Evolutionary conservation across 2,888 invertebrate species (phyloP).

Genomic region (Melinaea menophilus): DNA sequence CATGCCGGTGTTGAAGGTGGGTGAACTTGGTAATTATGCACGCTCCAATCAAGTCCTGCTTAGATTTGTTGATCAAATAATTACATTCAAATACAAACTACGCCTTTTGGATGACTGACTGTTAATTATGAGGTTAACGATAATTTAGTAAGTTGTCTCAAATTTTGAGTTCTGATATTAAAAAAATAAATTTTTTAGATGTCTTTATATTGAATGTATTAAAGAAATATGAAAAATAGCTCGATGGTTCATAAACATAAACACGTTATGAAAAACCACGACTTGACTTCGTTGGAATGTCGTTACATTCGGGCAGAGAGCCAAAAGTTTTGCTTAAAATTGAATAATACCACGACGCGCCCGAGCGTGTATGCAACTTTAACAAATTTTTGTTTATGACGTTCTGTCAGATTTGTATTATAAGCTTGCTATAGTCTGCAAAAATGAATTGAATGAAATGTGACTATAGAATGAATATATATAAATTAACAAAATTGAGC

Average conservation of each 20-base stretch:
- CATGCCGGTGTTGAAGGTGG: conserved; percentile 18
- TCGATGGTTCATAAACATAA: neutral
- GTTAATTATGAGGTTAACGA: neutral
- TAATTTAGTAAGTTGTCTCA: neutral
- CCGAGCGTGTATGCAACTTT: conserved; percentile 25
- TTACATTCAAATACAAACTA: neutral
- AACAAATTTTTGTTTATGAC: conserved; percentile 32
- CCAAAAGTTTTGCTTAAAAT: conserved; percentile 34
- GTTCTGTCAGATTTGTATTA: conserved; percentile 25
- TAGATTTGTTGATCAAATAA: conserved; percentile 13
- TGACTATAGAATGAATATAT: neutral
- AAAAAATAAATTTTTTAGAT: no score
- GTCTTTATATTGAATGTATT: neutral
- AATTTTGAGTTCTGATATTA: no score
- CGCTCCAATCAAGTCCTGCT: conserved; percentile 14
- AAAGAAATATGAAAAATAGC: neutral
- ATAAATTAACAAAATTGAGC: neutral
- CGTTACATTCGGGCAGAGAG: conserved; percentile 32
- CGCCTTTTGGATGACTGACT: neutral
- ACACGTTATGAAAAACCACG: conserved; percentile 19
- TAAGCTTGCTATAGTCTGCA: conserved; percentile 7
- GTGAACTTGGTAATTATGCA: conserved; percentile 14
- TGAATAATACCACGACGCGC: conserved; percentile 32
- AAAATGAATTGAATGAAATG: neutral
- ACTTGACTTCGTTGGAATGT: conserved; percentile 26